Percentiles rank a stretch among this genome's conserved stretches.
These are phyloP conservation scores for Hemiscyllium ocellatum DNA, from an alignment of 2,113 vertebrate genomes.

Conservation along the genomic window DNA sequence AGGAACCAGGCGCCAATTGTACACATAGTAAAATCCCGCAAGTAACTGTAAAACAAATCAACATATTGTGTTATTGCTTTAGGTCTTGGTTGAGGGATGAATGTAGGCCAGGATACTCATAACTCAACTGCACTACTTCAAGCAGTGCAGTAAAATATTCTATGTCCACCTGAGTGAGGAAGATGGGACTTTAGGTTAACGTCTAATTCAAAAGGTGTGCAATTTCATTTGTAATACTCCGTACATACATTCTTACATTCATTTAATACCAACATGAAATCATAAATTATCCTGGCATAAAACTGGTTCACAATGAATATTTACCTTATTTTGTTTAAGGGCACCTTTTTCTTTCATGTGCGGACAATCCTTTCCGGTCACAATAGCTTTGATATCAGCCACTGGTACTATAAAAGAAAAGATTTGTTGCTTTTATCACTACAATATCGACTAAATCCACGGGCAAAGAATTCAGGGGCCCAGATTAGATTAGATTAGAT, in stretches of 20 bases:
- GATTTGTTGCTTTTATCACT: not conserved
- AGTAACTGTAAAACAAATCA: not conserved
- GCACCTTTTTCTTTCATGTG: conserved; percentile 99
- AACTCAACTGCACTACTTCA: not conserved
- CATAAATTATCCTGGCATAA: not conserved
- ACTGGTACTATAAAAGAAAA: conserved; percentile 74
- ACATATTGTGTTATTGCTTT: not conserved
- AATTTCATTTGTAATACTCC: not conserved
- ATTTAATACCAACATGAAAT: not conserved
- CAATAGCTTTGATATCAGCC: conserved; percentile 96
- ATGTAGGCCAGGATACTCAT: not conserved
- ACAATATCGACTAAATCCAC: not conserved
- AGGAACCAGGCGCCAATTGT: no score
- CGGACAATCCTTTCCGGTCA: conserved; percentile 97
- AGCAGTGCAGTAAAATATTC: not conserved
- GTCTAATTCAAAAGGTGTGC: not conserved
- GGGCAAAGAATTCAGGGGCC: no score
- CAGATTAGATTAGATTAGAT: no score
- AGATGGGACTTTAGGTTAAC: not conserved
- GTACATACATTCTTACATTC: not conserved
- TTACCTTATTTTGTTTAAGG: conserved; percentile 98
- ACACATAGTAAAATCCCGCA: not conserved
- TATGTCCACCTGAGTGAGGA: not conserved
- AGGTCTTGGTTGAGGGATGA: not conserved
- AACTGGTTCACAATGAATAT: conserved; percentile 38